Conservation (phyloP, 2,113 vertebrate species). For the Solea senegalensis region DNA sequence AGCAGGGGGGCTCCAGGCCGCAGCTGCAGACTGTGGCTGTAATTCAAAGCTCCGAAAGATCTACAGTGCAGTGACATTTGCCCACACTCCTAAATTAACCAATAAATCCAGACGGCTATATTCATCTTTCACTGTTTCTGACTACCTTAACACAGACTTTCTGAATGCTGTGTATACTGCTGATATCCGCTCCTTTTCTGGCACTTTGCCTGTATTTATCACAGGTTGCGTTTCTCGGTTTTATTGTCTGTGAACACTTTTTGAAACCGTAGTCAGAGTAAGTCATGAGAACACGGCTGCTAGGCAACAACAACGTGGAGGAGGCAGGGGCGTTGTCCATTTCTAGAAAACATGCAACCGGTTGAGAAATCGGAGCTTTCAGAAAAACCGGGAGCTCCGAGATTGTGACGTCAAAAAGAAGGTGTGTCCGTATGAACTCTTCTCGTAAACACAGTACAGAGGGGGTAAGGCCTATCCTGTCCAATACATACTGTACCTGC, state of each 20-base stretch:
- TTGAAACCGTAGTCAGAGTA: background rate
- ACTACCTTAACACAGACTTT: slow-evolving; percentile 49
- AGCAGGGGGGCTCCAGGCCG: slow-evolving; percentile 17
- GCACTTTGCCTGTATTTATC: background rate
- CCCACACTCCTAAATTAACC: slow-evolving; percentile 56
- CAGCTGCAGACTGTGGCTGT: slow-evolving; percentile 46
- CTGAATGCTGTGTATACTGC: slow-evolving; percentile 33
- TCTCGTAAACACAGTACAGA: too few relatives aligned
- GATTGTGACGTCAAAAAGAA: too few relatives aligned
- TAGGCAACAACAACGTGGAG: too few relatives aligned
- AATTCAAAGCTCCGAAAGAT: slow-evolving; percentile 46
- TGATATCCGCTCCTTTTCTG: background rate
- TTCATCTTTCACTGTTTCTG: slow-evolving; percentile 50
- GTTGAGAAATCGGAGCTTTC: too few relatives aligned
- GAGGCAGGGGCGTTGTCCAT: too few relatives aligned
- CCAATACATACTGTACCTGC: too few relatives aligned
- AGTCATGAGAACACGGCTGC: background rate
- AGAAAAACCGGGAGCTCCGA: too few relatives aligned
- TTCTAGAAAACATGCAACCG: too few relatives aligned
- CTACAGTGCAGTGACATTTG: slow-evolving; percentile 44
- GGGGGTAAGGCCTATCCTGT: too few relatives aligned
- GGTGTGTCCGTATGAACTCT: too few relatives aligned
- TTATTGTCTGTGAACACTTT: background rate
- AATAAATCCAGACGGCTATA: slow-evolving; percentile 61
- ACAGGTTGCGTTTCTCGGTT: background rate